Base-by-base conservation (phyloP, 2,797 vertebrate genomes). In the Pipistrellus pipistrellus region DNA sequence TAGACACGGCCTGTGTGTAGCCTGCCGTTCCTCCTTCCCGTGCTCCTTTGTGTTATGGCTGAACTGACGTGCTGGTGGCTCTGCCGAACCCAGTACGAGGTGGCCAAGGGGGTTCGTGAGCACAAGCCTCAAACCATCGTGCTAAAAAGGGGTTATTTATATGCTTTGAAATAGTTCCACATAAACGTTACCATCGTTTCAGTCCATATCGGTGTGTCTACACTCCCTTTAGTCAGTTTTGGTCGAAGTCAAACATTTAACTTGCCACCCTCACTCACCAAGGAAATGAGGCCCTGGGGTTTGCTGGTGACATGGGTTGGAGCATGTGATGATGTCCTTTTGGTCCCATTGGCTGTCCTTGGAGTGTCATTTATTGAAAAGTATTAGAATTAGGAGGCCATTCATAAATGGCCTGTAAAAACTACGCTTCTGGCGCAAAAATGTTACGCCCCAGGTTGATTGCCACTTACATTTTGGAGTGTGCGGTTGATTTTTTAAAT, bases 271-370 rank as follows among this genome's bases (percentile, higher is more conserved):
- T 80, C 7, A 2, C 4, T 35, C 4, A 48, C 51, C 13, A 6
- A 72, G 25, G 38, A 25, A 25, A 10, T 0, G 32, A 9, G 6
- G 7, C 27, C 46, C 15, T 13, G 3, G 0, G 4, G 14, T 30
- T 20, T 35, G 6, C 17, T 1, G 71, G 76, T 1, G 27, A 17
- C 21, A 0, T 0, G n/a, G 14, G 17, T 80, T 2, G 1, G 30
- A n/a, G 18, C 80, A 27, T 30, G 62, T 27, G 13, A 21, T 2
- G 0, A 2, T 5, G 8, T 23, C 66, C 38, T 44, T 25, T 20
- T 5, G 8, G 20, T 1, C n/a, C 9, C 12, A 4, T 8, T 6
- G 3, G 35, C 32, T 44, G 21, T 35, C 64, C 9, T 57, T 35
- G 46, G 12, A 48, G 27, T 3, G 13, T 23, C 38, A 3, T 30